These are phyloP conservation scores for Mormyrus proboscirostris DNA, from an alignment of 2,797 vertebrate genomes.

Conservation along the genomic window DNA sequence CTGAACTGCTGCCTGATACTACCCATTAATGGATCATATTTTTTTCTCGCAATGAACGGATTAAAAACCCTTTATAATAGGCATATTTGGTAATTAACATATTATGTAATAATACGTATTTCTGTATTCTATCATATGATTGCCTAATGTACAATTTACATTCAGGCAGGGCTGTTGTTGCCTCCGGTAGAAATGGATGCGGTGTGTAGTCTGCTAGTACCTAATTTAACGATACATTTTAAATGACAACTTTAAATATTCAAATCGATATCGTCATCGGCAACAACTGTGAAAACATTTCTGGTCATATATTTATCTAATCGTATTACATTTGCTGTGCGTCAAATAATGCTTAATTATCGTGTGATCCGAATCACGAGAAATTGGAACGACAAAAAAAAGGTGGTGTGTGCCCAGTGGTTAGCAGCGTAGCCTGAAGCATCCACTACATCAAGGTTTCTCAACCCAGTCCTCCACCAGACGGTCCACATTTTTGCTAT, in stretches of 20 bases:
- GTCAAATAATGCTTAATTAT: neutral
- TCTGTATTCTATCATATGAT: neutral
- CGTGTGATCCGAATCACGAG: neutral
- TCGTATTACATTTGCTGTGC: neutral
- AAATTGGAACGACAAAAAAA: neutral
- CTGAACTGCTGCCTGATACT: neutral
- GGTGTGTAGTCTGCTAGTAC: neutral
- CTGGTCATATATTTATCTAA: neutral
- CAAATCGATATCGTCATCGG: neutral
- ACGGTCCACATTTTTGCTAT: too few species aligned
- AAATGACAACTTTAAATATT: neutral
- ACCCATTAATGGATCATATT: neutral
- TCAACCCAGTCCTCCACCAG: too few species aligned
- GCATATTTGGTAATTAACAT: neutral
- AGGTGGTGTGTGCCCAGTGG: neutral
- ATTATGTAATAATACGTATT: neutral
- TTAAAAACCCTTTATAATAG: neutral
- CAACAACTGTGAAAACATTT: neutral
- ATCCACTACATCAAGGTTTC: neutral
- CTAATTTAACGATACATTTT: neutral
- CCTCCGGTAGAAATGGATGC: neutral
- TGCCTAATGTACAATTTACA: neutral
- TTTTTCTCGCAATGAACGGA: neutral
- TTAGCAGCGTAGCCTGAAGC: neutral
- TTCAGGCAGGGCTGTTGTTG: neutral